Evolutionary conservation across 2,888 invertebrate species (phyloP), one percentile per base, ranked within the genome.

Genomic region (Cheilosia scutellata): DNA sequence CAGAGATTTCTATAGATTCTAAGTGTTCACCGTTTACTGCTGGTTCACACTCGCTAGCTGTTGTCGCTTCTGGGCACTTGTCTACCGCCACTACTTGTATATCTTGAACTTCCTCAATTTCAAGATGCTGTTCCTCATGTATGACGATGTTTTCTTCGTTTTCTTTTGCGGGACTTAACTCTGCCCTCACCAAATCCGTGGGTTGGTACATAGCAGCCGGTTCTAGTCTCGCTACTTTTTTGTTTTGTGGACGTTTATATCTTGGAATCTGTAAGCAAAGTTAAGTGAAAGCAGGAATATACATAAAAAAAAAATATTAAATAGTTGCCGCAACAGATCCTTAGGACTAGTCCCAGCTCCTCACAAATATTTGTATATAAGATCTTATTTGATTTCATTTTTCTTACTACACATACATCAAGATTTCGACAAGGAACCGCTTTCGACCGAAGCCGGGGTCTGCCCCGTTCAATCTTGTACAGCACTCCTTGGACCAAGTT

Each of bases 341-440:
- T 0, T 7, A 7, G 7, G 7, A 7, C 1, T 33, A 31, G 7
- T 1, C 2, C 2, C 3, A 20, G 20, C 20, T 20, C 20, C 20
- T 20, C 20, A 20, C 20, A 20, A 20, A 0, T 20, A 20, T 20
- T 20, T 20, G 11, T 4, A 37, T 11, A 4, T 1, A 37, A 37
- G 11, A 11, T 2, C 11, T 37, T 11, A 11, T 37, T 3, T 4
- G 37, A 4, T 37, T 37, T 37, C 3, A 29, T 5, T 29, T 2
- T 3, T 2, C 47, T 63, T 82, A 88, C 88, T 31, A 83, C 25
- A 16, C 82, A 75, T 20, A 78, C 44, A 7, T 70, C 62, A 9
- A 91, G 78, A 77, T 90, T 89, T n/a, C 82, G 66, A 11, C 79
- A 86, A 4, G 91, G 91, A 7, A 91, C 62, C 4, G 89, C 90